Evolutionary conservation across 2,888 invertebrate genomes (phyloP).

Genomic region (Prostheceraeus crozeri): DNA sequence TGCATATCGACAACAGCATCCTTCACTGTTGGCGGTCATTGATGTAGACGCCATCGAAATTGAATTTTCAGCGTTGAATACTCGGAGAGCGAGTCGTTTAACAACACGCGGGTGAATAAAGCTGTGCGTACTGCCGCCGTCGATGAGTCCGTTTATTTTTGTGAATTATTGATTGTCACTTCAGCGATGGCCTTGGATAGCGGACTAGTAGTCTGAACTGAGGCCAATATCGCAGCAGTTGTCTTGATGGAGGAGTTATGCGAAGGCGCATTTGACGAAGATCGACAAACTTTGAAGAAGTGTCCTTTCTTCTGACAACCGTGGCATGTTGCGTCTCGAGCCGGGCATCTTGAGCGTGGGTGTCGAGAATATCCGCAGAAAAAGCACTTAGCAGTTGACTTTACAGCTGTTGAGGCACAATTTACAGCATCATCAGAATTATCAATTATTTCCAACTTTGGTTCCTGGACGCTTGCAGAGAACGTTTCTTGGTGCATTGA

Average conservation of each 20-base stretch:
- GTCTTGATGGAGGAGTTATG: slow-evolving; percentile 28
- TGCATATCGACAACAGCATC: slow-evolving; percentile 14
- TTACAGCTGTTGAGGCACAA: slow-evolving; percentile 10
- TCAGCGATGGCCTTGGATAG: slow-evolving; percentile 26
- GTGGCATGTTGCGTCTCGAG: slow-evolving; percentile 27
- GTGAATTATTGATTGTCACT: no score
- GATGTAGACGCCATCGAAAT: slow-evolving; percentile 9
- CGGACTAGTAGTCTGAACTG: slow-evolving; percentile 23
- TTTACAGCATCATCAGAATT: no score
- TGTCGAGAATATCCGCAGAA: slow-evolving; percentile 32
- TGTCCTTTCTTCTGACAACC: slow-evolving; percentile 24
- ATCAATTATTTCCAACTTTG: no score
- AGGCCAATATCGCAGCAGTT: slow-evolving; percentile 31
- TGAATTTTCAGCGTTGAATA: not conserved
- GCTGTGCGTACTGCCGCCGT: slow-evolving; percentile 30
- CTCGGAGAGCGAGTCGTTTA: slow-evolving; percentile 1
- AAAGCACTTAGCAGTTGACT: slow-evolving; percentile 21
- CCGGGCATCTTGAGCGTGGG: slow-evolving; percentile 26
- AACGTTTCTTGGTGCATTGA: no score
- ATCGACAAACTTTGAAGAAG: slow-evolving; percentile 32
- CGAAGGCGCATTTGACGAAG: slow-evolving; percentile 2
- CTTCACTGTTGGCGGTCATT: not conserved
- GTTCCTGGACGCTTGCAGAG: not conserved
- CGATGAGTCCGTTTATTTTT: slow-evolving; percentile 30
- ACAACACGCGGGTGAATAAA: slow-evolving; percentile 22